A percentile compares a stretch with the other conserved stretches of the same genome.
Conservation (phyloP, 2,888 invertebrate species). For the Agrotis ipsilon region DNA sequence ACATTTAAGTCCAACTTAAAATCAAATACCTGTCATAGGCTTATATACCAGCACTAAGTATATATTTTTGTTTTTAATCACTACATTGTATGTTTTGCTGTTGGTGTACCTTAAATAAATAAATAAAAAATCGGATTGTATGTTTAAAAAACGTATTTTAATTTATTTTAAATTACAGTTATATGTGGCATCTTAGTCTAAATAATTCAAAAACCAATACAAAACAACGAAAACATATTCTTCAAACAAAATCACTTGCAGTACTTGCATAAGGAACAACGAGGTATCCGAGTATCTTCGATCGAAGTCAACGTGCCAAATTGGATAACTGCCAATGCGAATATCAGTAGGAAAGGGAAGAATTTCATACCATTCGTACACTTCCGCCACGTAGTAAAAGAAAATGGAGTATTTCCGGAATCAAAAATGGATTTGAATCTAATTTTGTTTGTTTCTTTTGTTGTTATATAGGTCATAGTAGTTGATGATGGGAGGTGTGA, state of each 20-base stretch:
- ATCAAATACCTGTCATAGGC: no score
- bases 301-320: conserved; percentile 74
- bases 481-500: background rate
- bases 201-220: no score
- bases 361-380: conserved; percentile 57
- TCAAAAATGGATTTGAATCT: conserved; percentile 45
- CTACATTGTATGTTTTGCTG: no score
- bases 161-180: background rate
- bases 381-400: conserved; percentile 63
- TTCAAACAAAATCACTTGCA: conserved; percentile 49
- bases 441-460: conserved; percentile 39
- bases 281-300: conserved; percentile 51
- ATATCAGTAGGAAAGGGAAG: conserved; percentile 67
- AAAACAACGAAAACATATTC: conserved; percentile 43
- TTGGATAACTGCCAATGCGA: conserved; percentile 80
- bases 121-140: no score
- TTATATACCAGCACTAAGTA: no score
- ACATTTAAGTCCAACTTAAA: no score
- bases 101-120: no score
- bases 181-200: no score
- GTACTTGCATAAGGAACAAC: conserved; percentile 29
- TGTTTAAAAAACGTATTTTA: background rate
- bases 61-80: no score
- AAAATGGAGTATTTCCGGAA: conserved; percentile 54
- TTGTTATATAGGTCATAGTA: conserved; percentile 10